Conservation (phyloP, 2,113 vertebrate species). For the Uropsilus gracilis region DNA sequence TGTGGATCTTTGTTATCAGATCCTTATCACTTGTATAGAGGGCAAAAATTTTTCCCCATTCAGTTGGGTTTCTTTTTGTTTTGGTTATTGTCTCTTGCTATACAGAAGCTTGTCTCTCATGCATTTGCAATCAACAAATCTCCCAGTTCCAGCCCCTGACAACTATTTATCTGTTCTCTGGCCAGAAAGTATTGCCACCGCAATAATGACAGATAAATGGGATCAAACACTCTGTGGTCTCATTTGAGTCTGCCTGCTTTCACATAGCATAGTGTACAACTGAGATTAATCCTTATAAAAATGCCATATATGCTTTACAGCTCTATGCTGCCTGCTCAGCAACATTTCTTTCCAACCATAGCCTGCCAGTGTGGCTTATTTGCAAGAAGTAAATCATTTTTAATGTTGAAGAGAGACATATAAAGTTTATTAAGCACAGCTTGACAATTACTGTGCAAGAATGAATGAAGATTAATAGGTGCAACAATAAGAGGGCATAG, state of each 20-base stretch:
- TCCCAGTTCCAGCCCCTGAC: not conserved
- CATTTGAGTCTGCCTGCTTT: not conserved
- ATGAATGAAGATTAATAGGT: slow-evolving; percentile 20
- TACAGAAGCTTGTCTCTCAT: no score
- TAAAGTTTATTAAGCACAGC: slow-evolving; percentile 40
- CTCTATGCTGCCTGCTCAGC: not conserved
- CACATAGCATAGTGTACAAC: not conserved
- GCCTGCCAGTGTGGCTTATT: not conserved
- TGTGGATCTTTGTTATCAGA: no score
- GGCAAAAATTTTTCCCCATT: no score
- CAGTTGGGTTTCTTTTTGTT: no score
- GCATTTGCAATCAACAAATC: not conserved
- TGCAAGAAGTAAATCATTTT: slow-evolving; percentile 36
- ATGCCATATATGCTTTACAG: not conserved
- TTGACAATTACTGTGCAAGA: not conserved
- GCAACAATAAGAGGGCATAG: not conserved
- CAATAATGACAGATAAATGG: not conserved
- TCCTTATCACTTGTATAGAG: no score
- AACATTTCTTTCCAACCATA: slow-evolving; percentile 19
- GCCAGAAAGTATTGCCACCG: not conserved
- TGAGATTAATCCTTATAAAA: slow-evolving; percentile 23
- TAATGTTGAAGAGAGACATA: not conserved
- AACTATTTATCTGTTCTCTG: not conserved
- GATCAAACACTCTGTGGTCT: not conserved
- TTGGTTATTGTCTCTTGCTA: no score